Evolutionary conservation across 2,888 invertebrate species (phyloP).

Genomic region (Anaspis maculata): DNA sequence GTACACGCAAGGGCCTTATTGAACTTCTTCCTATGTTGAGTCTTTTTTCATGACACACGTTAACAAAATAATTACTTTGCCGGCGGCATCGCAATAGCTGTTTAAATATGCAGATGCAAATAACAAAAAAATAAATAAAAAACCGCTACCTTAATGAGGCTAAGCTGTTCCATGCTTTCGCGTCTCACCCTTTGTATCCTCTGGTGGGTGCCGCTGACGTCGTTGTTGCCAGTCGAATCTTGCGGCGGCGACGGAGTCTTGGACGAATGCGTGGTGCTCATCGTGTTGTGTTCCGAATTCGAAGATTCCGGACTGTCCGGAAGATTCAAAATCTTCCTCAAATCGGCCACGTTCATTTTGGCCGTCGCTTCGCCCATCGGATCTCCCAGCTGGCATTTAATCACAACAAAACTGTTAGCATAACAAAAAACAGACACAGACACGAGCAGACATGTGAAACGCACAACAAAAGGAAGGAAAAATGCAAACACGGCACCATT

Average conservation of each 20-base stretch:
- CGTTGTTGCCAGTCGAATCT: slow-evolving; percentile 13
- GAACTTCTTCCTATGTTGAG: too few species aligned
- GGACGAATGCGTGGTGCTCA: slow-evolving; percentile 17
- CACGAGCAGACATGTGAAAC: too few species aligned
- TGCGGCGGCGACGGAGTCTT: slow-evolving; percentile 12
- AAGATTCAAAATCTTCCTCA: slow-evolving; percentile 74
- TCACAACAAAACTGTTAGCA: too few species aligned
- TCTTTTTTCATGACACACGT: background rate
- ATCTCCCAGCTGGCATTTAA: slow-evolving; percentile 82
- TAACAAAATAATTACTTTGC: too few species aligned
- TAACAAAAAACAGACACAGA: slow-evolving; percentile 6
- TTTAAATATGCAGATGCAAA: too few species aligned
- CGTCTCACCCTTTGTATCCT: slow-evolving; percentile 60
- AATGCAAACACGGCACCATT: too few species aligned
- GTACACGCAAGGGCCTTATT: too few species aligned
- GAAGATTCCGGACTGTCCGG: slow-evolving; percentile 44
- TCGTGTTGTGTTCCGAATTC: background rate
- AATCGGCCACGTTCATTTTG: slow-evolving; percentile 83
- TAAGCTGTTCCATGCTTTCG: slow-evolving; percentile 94
- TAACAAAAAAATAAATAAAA: slow-evolving; percentile 11
- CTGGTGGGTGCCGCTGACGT: slow-evolving; percentile 16
- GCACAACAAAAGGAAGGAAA: too few species aligned
- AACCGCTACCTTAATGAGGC: slow-evolving; percentile 72
- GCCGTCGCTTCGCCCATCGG: slow-evolving; percentile 89
- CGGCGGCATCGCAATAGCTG: too few species aligned